phyloP scores from a whole-genome alignment of 2,888 invertebrate species.

The Myopa tessellatipennis region DNA sequence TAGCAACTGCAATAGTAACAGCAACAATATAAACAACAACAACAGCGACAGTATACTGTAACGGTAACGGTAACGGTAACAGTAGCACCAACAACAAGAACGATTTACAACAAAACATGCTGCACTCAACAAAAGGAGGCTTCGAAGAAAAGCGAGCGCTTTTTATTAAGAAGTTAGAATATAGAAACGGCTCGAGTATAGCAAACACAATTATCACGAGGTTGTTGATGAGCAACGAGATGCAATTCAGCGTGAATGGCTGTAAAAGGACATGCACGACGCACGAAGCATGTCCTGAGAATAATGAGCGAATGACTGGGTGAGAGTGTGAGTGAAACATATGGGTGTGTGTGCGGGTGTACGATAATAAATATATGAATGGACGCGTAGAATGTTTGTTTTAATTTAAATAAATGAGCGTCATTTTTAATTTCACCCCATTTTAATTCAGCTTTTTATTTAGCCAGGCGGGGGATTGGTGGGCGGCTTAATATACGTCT shows the following conservation, averaged over 20 bases:
- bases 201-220: conserved; percentile 36
- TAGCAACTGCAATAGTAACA: neutral
- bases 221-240: conserved; percentile 38
- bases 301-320: conserved; percentile 15
- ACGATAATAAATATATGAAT: conserved; percentile 27
- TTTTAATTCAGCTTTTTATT: neutral
- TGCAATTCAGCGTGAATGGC: conserved; percentile 30
- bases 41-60: neutral
- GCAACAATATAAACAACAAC: neutral
- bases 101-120: conserved; percentile 1
- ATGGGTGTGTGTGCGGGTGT: conserved; percentile 15
- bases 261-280: conserved; percentile 25
- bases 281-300: neutral
- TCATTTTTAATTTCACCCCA: neutral
- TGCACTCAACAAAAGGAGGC: conserved; percentile 35
- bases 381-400: conserved; percentile 58
- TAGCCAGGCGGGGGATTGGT: neutral
- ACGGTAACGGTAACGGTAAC: neutral
- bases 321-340: neutral
- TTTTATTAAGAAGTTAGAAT: conserved; percentile 35
- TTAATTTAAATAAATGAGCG: conserved; percentile 66
- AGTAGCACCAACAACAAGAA: neutral
- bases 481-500: neutral
- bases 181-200: conserved; percentile 28
- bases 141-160: conserved; percentile 23